These are phyloP conservation scores for Fulica atra DNA, from an alignment of 2,113 vertebrate genomes.

Conservation along the genomic window DNA sequence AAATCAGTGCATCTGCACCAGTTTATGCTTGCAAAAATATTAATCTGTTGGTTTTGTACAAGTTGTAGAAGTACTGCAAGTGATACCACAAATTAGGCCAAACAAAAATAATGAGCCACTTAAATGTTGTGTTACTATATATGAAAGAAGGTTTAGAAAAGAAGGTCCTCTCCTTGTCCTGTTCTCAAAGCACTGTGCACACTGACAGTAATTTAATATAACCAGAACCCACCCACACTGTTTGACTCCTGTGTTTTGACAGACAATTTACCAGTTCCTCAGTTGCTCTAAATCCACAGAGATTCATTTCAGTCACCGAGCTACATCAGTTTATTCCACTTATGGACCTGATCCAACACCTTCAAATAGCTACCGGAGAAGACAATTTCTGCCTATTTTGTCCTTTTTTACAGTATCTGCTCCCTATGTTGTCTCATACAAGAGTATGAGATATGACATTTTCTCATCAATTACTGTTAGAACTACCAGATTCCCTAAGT, in stretches of 20 bases:
- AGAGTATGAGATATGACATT: constrained; percentile 1
- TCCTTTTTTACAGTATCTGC: not conserved
- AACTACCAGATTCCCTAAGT: not conserved
- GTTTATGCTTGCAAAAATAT: constrained; percentile 10
- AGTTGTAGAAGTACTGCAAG: constrained; percentile 8
- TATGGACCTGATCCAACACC: constrained; percentile 37
- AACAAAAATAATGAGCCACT: constrained; percentile 47
- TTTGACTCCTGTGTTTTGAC: constrained; percentile 60
- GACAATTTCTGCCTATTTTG: not conserved
- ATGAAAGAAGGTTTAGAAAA: constrained; percentile 38
- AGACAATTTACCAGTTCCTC: constrained; percentile 63
- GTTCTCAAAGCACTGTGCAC: constrained; percentile 31
- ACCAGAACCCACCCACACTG: constrained; percentile 49
- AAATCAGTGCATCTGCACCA: not conserved
- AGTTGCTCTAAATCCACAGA: constrained; percentile 27
- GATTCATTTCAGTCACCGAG: constrained; percentile 45
- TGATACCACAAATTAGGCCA: constrained; percentile 36
- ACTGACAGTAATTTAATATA: constrained; percentile 48
- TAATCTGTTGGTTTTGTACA: not conserved
- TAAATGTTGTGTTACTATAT: constrained; percentile 61
- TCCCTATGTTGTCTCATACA: not conserved
- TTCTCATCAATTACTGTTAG: constrained; percentile 30
- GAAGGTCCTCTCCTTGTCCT: constrained; percentile 48
- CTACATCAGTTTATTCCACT: constrained; percentile 15
- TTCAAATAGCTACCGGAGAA: constrained; percentile 27